These are phyloP conservation scores for Brachionus asplanchnoidis DNA, from an alignment of 1,140 invertebrate species.

Conservation along the genomic window DNA sequence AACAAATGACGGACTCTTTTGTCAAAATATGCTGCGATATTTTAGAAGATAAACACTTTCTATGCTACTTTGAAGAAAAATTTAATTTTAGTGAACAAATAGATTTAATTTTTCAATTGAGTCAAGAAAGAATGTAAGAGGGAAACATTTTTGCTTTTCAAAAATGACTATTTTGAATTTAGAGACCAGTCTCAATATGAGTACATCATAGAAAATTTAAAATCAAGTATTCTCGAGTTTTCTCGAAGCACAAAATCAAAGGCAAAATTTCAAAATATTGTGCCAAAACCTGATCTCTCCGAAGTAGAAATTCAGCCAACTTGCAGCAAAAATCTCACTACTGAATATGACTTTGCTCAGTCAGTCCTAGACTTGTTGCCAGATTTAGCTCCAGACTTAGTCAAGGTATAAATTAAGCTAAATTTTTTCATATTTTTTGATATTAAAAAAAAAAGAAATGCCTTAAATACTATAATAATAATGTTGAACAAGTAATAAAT, in stretches of 20 bases:
- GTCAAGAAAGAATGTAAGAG: neutral
- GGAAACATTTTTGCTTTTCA: neutral
- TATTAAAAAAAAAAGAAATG: neutral
- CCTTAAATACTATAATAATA: neutral
- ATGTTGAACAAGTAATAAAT: slow-evolving; percentile 19
- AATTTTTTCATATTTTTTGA: neutral
- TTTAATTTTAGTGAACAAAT: slow-evolving; percentile 19
- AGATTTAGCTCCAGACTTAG: neutral
- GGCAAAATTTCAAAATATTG: neutral
- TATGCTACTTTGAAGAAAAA: slow-evolving; percentile 31
- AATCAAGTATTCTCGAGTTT: neutral
- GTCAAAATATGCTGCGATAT: slow-evolving; percentile 14
- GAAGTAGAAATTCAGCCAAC: neutral
- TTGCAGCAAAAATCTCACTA: neutral
- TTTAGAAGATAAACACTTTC: slow-evolving; percentile 20
- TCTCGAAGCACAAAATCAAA: neutral
- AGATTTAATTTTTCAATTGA: slow-evolving; percentile 1
- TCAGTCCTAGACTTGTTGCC: slow-evolving; percentile 1
- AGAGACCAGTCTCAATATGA: slow-evolving; percentile 25
- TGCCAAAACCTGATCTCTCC: neutral
- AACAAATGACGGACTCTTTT: neutral
- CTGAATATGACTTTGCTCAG: neutral
- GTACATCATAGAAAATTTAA: neutral
- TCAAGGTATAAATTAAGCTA: neutral
- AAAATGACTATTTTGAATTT: neutral